These are phyloP conservation scores for Hydrozoanthus gracilis DNA, from an alignment of 92 coral and sea anemone genomes.

Conservation along the genomic window DNA sequence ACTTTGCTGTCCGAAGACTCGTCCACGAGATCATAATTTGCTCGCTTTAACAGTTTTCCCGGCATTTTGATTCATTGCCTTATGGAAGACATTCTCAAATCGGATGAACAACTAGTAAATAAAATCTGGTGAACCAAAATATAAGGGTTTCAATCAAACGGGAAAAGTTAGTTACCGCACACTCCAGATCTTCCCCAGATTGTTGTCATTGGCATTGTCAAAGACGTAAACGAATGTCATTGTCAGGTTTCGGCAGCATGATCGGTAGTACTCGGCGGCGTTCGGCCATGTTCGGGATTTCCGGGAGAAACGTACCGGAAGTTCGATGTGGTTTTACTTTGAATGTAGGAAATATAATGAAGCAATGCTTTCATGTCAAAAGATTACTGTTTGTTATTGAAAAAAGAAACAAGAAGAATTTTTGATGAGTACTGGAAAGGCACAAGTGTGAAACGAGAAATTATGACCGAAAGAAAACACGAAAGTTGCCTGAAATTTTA, in stretches of 20 bases:
- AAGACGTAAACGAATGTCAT: too few species aligned
- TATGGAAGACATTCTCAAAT: conserved; percentile 13
- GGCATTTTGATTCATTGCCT: conserved; percentile 62
- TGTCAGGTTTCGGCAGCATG: not conserved
- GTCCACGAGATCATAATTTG: conserved; percentile 91
- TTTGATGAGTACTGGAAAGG: too few species aligned
- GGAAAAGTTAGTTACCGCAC: conserved; percentile 3
- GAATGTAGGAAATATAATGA: too few species aligned
- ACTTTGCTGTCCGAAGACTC: conserved; percentile 89
- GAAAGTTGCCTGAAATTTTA: too few species aligned
- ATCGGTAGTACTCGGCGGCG: conserved; percentile 16
- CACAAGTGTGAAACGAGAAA: too few species aligned
- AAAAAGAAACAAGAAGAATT: too few species aligned
- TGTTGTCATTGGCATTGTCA: conserved; percentile 4
- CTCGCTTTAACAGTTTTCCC: conserved; percentile 74
- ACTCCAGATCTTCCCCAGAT: conserved; percentile 1
- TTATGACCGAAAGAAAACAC: too few species aligned
- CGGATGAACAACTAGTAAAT: not conserved
- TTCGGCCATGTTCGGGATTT: not conserved
- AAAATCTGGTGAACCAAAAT: not conserved
- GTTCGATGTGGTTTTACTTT: too few species aligned
- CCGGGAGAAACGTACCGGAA: not conserved
- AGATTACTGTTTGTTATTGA: too few species aligned
- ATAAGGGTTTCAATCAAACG: not conserved
- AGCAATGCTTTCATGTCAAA: too few species aligned